Percentiles rank a stretch among this genome's conserved stretches.
These are phyloP conservation scores for Centropristis striata DNA, from an alignment of 2,113 vertebrate genomes.

Conservation along the genomic window DNA sequence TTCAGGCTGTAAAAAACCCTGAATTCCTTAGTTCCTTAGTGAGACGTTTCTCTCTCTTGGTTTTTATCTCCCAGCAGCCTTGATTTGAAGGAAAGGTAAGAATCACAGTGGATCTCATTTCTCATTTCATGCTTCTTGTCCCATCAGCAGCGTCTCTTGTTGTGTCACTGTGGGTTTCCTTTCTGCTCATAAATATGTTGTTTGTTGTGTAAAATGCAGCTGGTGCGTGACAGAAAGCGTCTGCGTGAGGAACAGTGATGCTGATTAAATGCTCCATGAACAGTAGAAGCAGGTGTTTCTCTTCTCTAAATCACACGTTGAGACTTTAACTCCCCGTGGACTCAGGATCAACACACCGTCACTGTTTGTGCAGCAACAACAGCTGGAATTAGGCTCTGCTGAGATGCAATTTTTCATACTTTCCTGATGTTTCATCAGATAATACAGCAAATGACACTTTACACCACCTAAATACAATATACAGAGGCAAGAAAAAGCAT, in stretches of 20 bases:
- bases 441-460: too few relatives aligned
- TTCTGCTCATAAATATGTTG: background rate
- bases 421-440: too few relatives aligned
- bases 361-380: too few relatives aligned
- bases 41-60: slow-evolving; percentile 68
- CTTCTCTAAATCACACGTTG: too few relatives aligned
- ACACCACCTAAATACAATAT: too few relatives aligned
- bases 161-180: background rate
- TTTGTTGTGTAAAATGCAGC: background rate
- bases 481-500: too few relatives aligned
- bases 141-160: background rate
- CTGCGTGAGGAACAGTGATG: background rate
- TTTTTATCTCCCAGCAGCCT: slow-evolving; percentile 87
- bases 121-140: too few relatives aligned
- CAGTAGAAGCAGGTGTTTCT: background rate
- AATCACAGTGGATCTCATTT: too few relatives aligned
- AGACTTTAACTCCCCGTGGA: too few relatives aligned
- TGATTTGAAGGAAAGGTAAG: slow-evolving; percentile 91
- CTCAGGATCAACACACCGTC: too few relatives aligned
- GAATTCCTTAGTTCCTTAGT: slow-evolving; percentile 22
- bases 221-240: background rate
- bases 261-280: background rate
- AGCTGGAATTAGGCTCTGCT: too few relatives aligned
- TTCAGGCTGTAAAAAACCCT: slow-evolving; percentile 3
- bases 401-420: too few relatives aligned